Conservation (phyloP, 2,888 invertebrate species). For the Mesorhabditis belari region DNA sequence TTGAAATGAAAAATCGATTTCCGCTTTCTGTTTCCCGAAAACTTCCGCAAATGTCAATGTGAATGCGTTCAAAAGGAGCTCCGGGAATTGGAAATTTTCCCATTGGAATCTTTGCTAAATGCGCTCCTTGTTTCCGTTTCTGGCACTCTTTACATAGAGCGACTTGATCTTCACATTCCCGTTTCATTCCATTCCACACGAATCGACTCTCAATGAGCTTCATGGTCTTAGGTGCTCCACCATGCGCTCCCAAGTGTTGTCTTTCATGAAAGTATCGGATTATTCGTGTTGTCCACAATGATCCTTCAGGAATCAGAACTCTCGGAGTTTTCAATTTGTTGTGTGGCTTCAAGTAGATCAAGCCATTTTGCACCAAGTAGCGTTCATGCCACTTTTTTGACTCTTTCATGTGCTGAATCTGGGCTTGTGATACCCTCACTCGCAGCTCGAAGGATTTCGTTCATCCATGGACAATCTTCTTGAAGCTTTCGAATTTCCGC, state of each 20-base stretch:
- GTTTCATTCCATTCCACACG: conserved; percentile 7
- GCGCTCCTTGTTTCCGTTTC: conserved; percentile 4
- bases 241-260: conserved; percentile 5
- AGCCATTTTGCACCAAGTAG: conserved; percentile 3
- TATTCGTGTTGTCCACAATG: not conserved
- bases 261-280: conserved; percentile 6
- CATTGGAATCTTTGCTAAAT: conserved; percentile 4
- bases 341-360: conserved; percentile 5
- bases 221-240: conserved; percentile 7
- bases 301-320: conserved; percentile 4
- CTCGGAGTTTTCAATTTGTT: not conserved
- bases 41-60: conserved; percentile 14
- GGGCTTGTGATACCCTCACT: conserved; percentile 3
- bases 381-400: not conserved
- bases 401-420: too few relatives aligned
- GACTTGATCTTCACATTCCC: conserved; percentile 1
- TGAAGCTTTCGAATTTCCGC: conserved; percentile 4
- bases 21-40: conserved; percentile 8
- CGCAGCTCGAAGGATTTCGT: not conserved
- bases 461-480: conserved; percentile 1
- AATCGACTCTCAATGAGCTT: conserved; percentile 1
- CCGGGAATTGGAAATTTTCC: not conserved
- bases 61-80: conserved; percentile 10
- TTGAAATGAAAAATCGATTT: conserved; percentile 8
- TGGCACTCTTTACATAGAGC: conserved; percentile 5